phyloP scores from a whole-genome alignment of 1,140 invertebrate genomes.

The Eumaeus atala region DNA sequence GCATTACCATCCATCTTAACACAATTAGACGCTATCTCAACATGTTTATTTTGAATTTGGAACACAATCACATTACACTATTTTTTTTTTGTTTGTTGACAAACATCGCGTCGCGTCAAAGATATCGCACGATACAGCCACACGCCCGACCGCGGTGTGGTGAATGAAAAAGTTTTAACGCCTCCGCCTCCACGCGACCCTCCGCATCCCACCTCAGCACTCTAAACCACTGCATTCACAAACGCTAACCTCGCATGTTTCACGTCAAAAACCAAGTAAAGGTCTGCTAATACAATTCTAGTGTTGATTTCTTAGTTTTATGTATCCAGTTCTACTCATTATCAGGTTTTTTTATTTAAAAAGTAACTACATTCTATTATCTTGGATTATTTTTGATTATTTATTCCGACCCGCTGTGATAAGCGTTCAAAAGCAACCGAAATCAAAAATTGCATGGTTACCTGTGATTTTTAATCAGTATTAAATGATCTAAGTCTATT shows the following conservation, averaged over 20 bases:
- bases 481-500: too few relatives aligned
- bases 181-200: conserved; percentile 13
- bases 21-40: conserved; percentile 34
- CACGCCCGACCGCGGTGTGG: conserved; percentile 32
- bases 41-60: conserved; percentile 34
- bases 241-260: conserved; percentile 2
- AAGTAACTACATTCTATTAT: too few relatives aligned
- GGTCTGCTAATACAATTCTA: background rate
- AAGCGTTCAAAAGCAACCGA: too few relatives aligned
- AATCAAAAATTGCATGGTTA: too few relatives aligned
- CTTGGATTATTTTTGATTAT: too few relatives aligned
- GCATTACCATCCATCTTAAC: conserved; percentile 67
- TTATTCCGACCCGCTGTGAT: too few relatives aligned
- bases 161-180: conserved; percentile 45
- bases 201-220: conserved; percentile 14
- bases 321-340: too few relatives aligned
- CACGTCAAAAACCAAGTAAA: background rate
- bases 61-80: conserved; percentile 33
- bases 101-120: conserved; percentile 26
- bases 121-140: conserved; percentile 23
- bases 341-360: too few relatives aligned
- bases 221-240: conserved; percentile 10
- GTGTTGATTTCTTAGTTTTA: too few relatives aligned
- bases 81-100: conserved; percentile 53
- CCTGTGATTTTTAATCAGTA: too few relatives aligned